Evolutionary conservation across 2,888 invertebrate genomes (phyloP), one percentile per base, ranked within the genome.

Genomic region (Cataglyphis cursor): DNA sequence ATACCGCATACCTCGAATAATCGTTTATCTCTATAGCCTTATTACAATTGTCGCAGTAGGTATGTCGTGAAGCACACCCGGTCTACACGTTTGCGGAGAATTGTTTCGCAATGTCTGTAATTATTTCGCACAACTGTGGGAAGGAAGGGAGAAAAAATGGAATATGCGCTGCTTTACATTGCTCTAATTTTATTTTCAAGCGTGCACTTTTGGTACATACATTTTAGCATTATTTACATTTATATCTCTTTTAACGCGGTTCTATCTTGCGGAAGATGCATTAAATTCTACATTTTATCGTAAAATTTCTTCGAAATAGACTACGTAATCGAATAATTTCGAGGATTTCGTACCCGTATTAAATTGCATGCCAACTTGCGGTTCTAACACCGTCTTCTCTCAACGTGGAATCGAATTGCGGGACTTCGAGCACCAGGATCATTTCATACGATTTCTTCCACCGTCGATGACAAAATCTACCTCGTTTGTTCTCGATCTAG

Each of bases 261-360:
- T 38, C 21, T 21, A 44, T 28, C 6, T 15, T 1, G 31, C n/a
- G 41, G 38, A 66, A 78, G 68, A 68, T 44, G 78, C 57, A 59
- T 28, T 76, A 41, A 21, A 35, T 8, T 1, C 57, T 41, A 12
- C 31, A 68, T 80, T 51, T 51, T 80, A 59, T 80, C 78, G 65
- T 38, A 38, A 76, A 65, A 76, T 38, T 76, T 80, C 57, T 78
- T 68, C 31, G 10, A 12, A 57, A 54, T 41, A 18, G 24, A 57
- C 59, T 21, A 59, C 70, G 70, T 70, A 59, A 80, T 70, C 59
- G 59, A 80, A 80, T 80, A 80, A 80, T 80, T 80, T 80, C 35
- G 59, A 80, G 70, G 78, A 80, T 80, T 80, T 80, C 44, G 78
- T 70, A 57, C 35, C 41, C 57, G 57, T 70, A 80, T 80, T 80